Evolutionary conservation across 2,888 invertebrate species (phyloP), one percentile per base, ranked within the genome.

Genomic region (Laothoe populi): DNA sequence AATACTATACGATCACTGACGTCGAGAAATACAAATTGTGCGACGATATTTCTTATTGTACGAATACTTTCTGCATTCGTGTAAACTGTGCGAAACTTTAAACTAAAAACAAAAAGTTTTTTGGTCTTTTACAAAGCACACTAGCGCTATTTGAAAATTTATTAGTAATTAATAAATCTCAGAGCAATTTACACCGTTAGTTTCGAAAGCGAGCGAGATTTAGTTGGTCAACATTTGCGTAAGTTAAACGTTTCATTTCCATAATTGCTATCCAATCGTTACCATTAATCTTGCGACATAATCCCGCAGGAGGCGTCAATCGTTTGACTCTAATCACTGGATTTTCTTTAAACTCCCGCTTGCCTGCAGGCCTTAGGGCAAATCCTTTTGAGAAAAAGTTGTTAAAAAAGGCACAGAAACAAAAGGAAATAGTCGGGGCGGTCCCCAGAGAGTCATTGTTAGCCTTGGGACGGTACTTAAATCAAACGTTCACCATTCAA

Each of bases 401-500:
- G 83, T 84, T 86, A 84, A 88, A 90, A 90, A 88, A 77, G 86
- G 83, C 79, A 83, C 84, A 86, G 86, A 88, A 90, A 90, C 87
- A 90, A 90, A 89, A 80, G 86, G 82, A 87, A 90, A 91, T 90
- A 90, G 90, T 87, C 86, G 85, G 90, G 90, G 89, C 86, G 90
- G 85, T 87, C 90, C 83, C 84, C 67, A 59, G 84, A 74, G 90
- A 83, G 83, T 80, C 90, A 82, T 90, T 86, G 78, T 79, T 86
- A 82, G 84, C 85, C 86, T 82, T 86, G 88, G 89, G 90, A 88
- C 87, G 88, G 87, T 88, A 88, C 90, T 91, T 91, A 89, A 90
- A 90, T 91, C 90, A 91, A 91, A 91, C 88, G 90, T 87, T 88
- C 88, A 84, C 87, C 86, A 86, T 90, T 90, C 87, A 86, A 87